Evolutionary conservation across 2,113 vertebrate genomes (phyloP), one percentile per base, ranked within the genome.

Genomic region (Pteropus alecto): DNA sequence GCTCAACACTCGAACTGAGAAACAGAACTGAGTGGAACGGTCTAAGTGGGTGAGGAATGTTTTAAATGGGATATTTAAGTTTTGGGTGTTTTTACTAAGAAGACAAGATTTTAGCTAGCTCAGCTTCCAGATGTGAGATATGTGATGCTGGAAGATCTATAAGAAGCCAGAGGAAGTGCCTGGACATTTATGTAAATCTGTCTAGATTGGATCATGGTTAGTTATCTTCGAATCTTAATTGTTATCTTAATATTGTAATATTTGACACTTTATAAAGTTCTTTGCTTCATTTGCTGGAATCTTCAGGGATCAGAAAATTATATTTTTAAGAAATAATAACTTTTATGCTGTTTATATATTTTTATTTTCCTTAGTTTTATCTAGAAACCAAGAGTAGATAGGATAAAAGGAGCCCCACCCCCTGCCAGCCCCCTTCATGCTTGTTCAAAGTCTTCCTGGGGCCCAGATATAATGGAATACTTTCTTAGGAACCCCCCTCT

Each of bases 11-110:
- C 68, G 68, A 24, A 30, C 38, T 14, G 56, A 84, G 56, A 87
- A 79, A 83, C 51, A 79, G 10, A 90, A 78, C 38, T 63, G 7
- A 84, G 6, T 13, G n/a, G 33, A 35, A 90, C 22, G 5, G 33
- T 38, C 15, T 48, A 90, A 18, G 26, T 46, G 21, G 51, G 12
- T 67, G 18, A 94, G 16, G 63, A 77, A 14, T 61, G 7, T 30
- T 82, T 93, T 78, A 85, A 93, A 70, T 16, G 28, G 41, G 3
- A 5, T 33, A 87, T 71, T 90, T 92, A 82, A 71, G 12, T 93
- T 58, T 84, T 21, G 7, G 51, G 18, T 56, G 19, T 71, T 95
- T 93, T 96, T 81, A 97, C 60, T n/a, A 93, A 85, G n/a, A 77
- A 68, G 70, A 65, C 22, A 82, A 78, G 35, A 76, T 79, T 58